A percentile compares a stretch with the other conserved stretches of the same genome.
phyloP scores from a whole-genome alignment of 2,113 vertebrate species.

The Illadopsis cleaveri region DNA sequence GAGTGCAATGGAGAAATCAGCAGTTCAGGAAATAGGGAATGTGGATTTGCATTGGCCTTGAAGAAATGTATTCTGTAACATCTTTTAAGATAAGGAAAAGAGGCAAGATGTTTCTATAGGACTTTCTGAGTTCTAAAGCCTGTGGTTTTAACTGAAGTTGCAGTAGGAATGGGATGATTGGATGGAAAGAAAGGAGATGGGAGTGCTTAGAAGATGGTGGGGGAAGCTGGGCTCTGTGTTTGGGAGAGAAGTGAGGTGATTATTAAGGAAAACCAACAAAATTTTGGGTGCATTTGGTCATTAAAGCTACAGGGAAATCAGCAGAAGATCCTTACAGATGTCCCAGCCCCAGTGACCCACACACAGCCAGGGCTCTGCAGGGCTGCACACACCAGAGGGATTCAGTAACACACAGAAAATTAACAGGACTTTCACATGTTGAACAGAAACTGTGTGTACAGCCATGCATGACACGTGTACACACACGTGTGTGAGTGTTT shows the following conservation, averaged over 20 bases:
- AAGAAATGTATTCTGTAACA: background rate
- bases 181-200: background rate
- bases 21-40: background rate
- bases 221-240: background rate
- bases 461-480: too few relatives aligned
- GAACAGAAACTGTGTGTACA: background rate
- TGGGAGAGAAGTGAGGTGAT: background rate
- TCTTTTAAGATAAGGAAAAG: background rate
- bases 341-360: accelerated
- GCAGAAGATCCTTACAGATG: background rate
- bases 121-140: background rate
- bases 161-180: background rate
- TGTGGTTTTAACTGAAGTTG: background rate
- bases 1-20: background rate
- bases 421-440: background rate
- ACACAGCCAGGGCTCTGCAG: background rate
- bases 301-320: background rate
- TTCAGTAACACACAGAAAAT: background rate
- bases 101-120: background rate
- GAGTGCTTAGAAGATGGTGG: background rate
- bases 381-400: background rate
- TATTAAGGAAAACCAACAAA: background rate
- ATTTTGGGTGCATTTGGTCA: background rate
- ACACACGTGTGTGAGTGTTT: accelerated
- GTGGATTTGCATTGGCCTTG: background rate